phyloP scores from a whole-genome alignment of 1,140 invertebrate species.

The Hycleus phaleratus region DNA sequence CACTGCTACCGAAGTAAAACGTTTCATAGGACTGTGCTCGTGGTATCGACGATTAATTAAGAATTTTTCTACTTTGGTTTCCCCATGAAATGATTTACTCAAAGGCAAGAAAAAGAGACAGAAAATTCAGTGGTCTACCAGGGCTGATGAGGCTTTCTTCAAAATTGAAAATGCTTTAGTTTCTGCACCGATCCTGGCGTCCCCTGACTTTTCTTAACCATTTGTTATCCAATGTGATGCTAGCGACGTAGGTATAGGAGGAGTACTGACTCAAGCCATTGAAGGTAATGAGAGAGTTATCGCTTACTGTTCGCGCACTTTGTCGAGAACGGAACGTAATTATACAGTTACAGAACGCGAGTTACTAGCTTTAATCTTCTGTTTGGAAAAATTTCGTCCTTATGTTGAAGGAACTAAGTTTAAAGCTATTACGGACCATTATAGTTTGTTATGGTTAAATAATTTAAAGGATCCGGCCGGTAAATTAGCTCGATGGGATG shows the following conservation, averaged over 20 bases:
- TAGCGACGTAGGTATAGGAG: background rate
- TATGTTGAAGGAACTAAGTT: slow-evolving; percentile 41
- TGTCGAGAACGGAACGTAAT: slow-evolving; percentile 10
- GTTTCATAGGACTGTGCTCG: slow-evolving; percentile 27
- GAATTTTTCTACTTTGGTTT: background rate
- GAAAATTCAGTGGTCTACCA: slow-evolving; percentile 9
- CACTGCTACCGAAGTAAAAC: slow-evolving; percentile 23
- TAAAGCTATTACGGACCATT: slow-evolving; percentile 43
- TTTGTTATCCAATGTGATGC: slow-evolving; percentile 14
- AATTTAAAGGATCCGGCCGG: slow-evolving; percentile 37
- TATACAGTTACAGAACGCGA: background rate
- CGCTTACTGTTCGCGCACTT: too few species aligned
- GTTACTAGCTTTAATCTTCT: background rate
- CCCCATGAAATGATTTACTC: background rate
- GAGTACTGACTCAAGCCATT: background rate
- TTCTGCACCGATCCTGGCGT: slow-evolving; percentile 21
- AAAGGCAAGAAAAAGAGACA: slow-evolving; percentile 22
- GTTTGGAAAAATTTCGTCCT: slow-evolving; percentile 28
- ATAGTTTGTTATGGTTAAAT: slow-evolving; percentile 40
- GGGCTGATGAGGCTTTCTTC: slow-evolving; percentile 2
- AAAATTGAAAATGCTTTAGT: background rate
- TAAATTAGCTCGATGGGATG: slow-evolving; percentile 39
- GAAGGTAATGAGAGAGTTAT: slow-evolving; percentile 19
- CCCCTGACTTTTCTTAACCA: slow-evolving; percentile 24
- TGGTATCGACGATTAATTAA: slow-evolving; percentile 20